Base-by-base conservation (phyloP, 2,797 vertebrate species). In the Scyliorhinus canicula region DNA sequence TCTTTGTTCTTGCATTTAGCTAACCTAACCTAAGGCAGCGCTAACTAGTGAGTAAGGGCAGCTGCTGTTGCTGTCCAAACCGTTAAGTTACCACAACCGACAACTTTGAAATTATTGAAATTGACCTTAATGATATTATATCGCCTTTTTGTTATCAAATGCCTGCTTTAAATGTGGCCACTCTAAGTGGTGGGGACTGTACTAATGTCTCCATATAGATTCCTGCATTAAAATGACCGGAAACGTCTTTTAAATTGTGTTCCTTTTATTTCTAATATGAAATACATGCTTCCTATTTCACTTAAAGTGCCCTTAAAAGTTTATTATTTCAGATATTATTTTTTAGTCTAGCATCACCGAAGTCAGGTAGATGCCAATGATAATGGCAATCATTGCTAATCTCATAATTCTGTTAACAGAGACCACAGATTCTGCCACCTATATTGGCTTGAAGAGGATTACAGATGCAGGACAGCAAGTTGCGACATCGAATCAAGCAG, bases 361-460 rank as follows among this genome's bases (percentile, higher is more conserved):
- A 31, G 12, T 50, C 40, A 65, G 26, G 11, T 57, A 26, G 47
- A 35, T 86, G 84, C 12, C 6, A 93, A 47, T 21, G 4, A 44
- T n/a, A 60, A 12, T 26, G 9, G 12, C 11, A 1, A 31, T 21
- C 28, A 7, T 14, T 52, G 47, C 31, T 24, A 71, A 94, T 60
- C 65, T 94, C 44, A 35, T 55, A 0, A 35, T 94, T 69, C 47
- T 31, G 71, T 74, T 74, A 24, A 47, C 67, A 94, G 93, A 94
- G 50, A 35, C 93, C 67, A 94, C 93, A 28, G 93, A 24, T 31
- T 69, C 93, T 74, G 93, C 93, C 44, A 94, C 93, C 31, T 94
- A 94, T 7, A 94, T 94, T 71, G 93, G 93, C 44, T 74, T 94
- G 93, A 94, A 94, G 55, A 94, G 93, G 31, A 52, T 74, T 35